Evolutionary conservation across 2,888 invertebrate genomes (phyloP), one percentile per base, ranked within the genome.

Genomic region (Phaedon cochleariae): DNA sequence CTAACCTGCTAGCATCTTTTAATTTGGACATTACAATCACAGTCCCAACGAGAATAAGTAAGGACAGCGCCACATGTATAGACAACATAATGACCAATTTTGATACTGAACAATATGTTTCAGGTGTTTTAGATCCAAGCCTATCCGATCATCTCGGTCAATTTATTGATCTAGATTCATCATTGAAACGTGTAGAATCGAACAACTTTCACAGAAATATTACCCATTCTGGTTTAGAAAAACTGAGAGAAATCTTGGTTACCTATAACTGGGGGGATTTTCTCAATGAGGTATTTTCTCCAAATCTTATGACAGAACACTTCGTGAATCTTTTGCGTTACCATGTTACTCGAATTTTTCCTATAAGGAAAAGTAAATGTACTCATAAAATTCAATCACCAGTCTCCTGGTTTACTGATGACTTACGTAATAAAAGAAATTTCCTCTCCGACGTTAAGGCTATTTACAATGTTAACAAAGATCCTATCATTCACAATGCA

Each of bases 361-460:
- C 46, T 7, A 7, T 46, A 20, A 46, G 20, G 15, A 46, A 18
- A 46, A 17, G 20, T 46, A 17, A 20, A 20, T 7, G 20, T 20
- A 18, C 10, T 7, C 17, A 46, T 2, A 46, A 46, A 20, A 17
- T 5, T 46, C 17, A 52, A 22, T 22, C 52, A 22, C 52, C 52
- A 21, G 52, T 52, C 1, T 12, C 22, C 52, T 52, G 52, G 52
- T 52, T 52, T n/a, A 52, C 18, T 29, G 52, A 52, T 7, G 29
- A 52, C 3, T 22, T 52, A 22, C 52, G 52, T n/a, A 29, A 29
- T 22, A 22, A 15, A 22, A 18, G 52, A 6, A 29, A 21, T 52
- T 20, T 26, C 9, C 29, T 52, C 22, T 26, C 52, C 18, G 22
- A 10, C 21, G 29, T 52, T 7, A 52, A 52, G 21, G 15, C 15